phyloP scores from a whole-genome alignment of 2,888 invertebrate species.

The Catocala sponsa region DNA sequence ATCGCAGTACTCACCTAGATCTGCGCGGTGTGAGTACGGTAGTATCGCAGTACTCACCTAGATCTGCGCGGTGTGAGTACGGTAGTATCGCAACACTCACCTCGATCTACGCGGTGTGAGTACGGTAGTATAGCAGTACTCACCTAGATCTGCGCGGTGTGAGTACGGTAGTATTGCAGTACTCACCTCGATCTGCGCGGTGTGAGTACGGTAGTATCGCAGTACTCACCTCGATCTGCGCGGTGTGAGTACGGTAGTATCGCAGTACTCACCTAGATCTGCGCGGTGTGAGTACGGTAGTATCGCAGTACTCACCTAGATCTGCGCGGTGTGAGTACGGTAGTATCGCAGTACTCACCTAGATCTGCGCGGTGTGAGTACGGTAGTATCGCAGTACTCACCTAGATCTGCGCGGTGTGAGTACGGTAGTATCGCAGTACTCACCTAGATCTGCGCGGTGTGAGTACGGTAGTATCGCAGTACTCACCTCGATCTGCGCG shows the following conservation, averaged over 20 bases:
- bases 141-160: background rate
- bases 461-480: constrained; percentile 98
- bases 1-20: constrained; percentile 80
- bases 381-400: background rate
- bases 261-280: constrained; percentile 89
- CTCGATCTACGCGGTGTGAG: constrained; percentile 7
- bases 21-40: constrained; percentile 99
- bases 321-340: constrained; percentile 8
- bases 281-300: constrained; percentile 92
- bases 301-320: constrained; percentile 93
- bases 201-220: background rate
- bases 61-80: constrained; percentile 86
- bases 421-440: background rate
- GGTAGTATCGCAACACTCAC: constrained; percentile 98
- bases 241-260: constrained; percentile 99
- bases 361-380: background rate
- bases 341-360: background rate
- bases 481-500: constrained; percentile 78
- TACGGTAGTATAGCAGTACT: background rate
- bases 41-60: constrained; percentile 94
- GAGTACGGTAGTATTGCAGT: background rate
- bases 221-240: constrained; percentile 91
- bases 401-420: background rate
- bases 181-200: background rate
- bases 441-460: constrained; percentile 95